phyloP scores from a whole-genome alignment of 1,140 invertebrate genomes.

The Listronotus bonariensis region DNA sequence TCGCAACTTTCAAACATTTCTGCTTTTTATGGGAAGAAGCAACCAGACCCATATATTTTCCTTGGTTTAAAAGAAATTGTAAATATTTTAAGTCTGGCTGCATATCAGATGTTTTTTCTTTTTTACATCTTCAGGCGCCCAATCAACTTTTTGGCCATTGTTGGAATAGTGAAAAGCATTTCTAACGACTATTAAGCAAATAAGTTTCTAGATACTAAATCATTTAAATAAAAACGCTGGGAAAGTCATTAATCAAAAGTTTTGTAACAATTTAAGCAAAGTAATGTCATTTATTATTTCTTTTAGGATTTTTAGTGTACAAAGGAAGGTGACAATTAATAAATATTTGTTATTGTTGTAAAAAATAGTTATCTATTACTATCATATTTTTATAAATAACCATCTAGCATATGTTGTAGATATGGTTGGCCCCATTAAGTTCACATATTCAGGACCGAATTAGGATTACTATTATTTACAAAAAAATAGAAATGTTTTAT shows the following conservation, averaged over 20 bases:
- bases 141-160: background rate
- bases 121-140: background rate
- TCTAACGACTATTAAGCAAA: slow-evolving; percentile 1
- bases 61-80: background rate
- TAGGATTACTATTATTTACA: too few species aligned
- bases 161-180: background rate
- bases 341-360: background rate
- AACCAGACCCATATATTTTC: background rate
- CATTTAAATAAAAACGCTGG: background rate
- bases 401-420: too few species aligned
- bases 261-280: background rate
- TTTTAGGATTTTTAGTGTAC: slow-evolving; percentile 1
- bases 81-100: slow-evolving; percentile 1
- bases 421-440: too few species aligned
- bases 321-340: slow-evolving; percentile 8
- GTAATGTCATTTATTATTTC: background rate
- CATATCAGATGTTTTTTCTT: background rate
- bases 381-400: too few species aligned
- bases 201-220: background rate
- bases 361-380: too few species aligned
- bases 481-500: too few species aligned
- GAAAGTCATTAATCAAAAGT: slow-evolving; percentile 2
- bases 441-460: too few species aligned
- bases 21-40: background rate
- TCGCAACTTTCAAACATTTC: too few species aligned